Evolutionary conservation across 2,113 vertebrate species (phyloP).

Genomic region (Lagopus leucura): DNA sequence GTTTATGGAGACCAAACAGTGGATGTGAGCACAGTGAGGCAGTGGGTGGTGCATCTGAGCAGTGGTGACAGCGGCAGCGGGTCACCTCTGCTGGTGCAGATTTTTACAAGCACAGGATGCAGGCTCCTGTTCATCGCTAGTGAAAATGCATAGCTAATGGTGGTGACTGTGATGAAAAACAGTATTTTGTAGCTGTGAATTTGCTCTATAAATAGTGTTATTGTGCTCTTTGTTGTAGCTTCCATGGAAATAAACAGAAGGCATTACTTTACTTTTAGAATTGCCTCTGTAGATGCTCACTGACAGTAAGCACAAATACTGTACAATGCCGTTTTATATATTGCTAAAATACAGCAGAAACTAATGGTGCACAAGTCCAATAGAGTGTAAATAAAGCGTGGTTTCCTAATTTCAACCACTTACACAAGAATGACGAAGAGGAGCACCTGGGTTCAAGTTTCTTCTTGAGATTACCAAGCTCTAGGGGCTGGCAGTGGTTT

Average conservation of each 20-base stretch:
- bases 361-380: background rate
- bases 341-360: constrained; percentile 10
- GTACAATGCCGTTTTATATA: background rate
- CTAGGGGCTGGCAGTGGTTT: background rate
- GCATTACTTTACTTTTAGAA: background rate
- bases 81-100: background rate
- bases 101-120: background rate
- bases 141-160: background rate
- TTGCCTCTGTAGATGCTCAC: background rate
- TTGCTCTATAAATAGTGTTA: background rate
- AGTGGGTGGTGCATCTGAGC: background rate
- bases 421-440: background rate
- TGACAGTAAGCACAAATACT: background rate
- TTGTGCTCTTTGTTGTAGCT: background rate
- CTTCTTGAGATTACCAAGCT: background rate
- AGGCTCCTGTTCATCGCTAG: background rate
- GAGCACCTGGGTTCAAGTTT: background rate
- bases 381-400: background rate
- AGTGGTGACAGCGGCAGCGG: too few relatives aligned
- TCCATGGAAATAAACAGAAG: background rate
- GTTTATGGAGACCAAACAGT: background rate
- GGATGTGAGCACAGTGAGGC: background rate
- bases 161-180: background rate
- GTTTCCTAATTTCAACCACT: background rate
- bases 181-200: background rate